Percentiles rank a stretch among this genome's conserved stretches.
phyloP scores from a whole-genome alignment of 2,888 invertebrate genomes.

The Danaus chrysippus region DNA sequence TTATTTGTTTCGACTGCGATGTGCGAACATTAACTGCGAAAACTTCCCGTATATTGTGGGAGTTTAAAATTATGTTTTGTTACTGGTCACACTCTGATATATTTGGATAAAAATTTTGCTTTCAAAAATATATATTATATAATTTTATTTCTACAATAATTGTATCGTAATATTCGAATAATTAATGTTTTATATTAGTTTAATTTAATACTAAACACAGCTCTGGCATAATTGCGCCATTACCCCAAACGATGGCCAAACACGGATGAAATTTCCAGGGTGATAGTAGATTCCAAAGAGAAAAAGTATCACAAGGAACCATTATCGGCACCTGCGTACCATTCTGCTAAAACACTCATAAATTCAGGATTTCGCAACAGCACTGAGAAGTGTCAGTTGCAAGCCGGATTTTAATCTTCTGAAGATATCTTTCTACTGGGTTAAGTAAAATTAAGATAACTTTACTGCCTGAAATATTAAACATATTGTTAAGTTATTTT shows the following conservation, averaged over 20 bases:
- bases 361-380: constrained; percentile 32
- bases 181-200: no score
- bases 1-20: constrained; percentile 4
- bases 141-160: no score
- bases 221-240: background rate
- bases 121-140: no score
- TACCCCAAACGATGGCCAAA: background rate
- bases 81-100: no score
- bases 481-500: no score
- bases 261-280: background rate
- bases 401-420: constrained; percentile 12
- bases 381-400: constrained; percentile 34
- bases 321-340: constrained; percentile 37
- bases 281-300: constrained; percentile 13
- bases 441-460: no score
- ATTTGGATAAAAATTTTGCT: no score
- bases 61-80: no score
- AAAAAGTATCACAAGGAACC: constrained; percentile 28
- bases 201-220: no score
- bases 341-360: constrained; percentile 33
- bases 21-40: background rate
- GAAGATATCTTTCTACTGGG: no score
- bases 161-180: no score
- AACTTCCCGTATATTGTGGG: background rate
- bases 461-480: no score